These are phyloP conservation scores for Urosaurus nigricauda DNA, from an alignment of 2,797 vertebrate genomes.

Conservation along the genomic window DNA sequence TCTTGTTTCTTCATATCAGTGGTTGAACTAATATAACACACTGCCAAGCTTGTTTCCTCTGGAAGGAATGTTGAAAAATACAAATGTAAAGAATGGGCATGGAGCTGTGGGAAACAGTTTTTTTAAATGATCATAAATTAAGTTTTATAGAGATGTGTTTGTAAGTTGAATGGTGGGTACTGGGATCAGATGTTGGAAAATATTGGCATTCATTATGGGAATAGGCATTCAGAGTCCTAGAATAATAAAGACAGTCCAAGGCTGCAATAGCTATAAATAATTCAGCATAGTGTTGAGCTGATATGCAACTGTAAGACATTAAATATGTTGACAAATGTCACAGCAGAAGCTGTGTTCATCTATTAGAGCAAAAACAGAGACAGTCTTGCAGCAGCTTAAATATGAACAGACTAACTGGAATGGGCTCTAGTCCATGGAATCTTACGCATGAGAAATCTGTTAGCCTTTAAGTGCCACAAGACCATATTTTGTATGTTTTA, in stretches of 20 bases:
- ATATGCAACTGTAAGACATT: background rate
- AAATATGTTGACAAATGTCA: slow-evolving; percentile 1
- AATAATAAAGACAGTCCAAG: background rate
- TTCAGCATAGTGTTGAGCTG: background rate
- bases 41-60: background rate
- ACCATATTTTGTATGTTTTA: slow-evolving; percentile 2
- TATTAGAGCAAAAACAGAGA: background rate
- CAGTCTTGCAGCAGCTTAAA: background rate
- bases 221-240: background rate
- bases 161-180: background rate
- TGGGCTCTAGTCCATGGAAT: background rate
- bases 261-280: background rate
- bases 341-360: background rate
- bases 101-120: too few relatives aligned
- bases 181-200: background rate
- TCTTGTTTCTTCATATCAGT: too few relatives aligned
- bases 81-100: background rate
- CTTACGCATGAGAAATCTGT: slow-evolving; percentile 4
- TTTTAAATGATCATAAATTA: background rate
- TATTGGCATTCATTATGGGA: background rate
- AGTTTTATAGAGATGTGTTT: background rate
- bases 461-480: slow-evolving; percentile 6
- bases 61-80: background rate
- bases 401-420: background rate
- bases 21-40: too few relatives aligned